phyloP scores from a whole-genome alignment of 2,113 vertebrate species.

The Scomber japonicus region DNA sequence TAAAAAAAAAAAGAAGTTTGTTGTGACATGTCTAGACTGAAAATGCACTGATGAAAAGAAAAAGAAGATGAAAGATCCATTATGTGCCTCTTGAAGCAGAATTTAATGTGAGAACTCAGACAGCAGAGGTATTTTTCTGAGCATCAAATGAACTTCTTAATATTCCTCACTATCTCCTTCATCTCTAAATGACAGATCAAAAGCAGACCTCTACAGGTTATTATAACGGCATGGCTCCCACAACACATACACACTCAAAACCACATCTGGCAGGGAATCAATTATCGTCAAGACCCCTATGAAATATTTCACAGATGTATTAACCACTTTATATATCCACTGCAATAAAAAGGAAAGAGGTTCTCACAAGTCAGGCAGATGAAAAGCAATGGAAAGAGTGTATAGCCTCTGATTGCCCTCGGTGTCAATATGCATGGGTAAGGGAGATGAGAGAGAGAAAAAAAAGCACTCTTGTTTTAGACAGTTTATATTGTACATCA shows the following conservation, averaged over 20 bases:
- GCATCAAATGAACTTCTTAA: constrained; percentile 34
- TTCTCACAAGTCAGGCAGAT: constrained; percentile 41
- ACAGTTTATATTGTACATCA: constrained; percentile 1
- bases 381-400: constrained; percentile 43
- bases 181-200: constrained; percentile 75
- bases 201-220: constrained; percentile 59
- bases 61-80: not conserved
- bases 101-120: constrained; percentile 28
- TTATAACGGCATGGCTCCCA: constrained; percentile 41
- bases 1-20: not conserved
- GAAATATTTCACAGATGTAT: constrained; percentile 63
- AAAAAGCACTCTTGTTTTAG: not conserved
- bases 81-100: constrained; percentile 16
- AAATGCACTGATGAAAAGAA: not conserved
- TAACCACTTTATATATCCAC: constrained; percentile 52
- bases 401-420: constrained; percentile 9
- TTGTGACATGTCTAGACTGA: not conserved
- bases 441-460: not conserved
- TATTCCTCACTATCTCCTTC: constrained; percentile 52
- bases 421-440: constrained; percentile 25
- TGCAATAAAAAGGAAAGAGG: constrained; percentile 29
- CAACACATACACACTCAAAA: constrained; percentile 27
- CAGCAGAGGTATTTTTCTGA: constrained; percentile 1
- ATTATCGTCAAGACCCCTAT: constrained; percentile 61
- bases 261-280: constrained; percentile 67